A percentile compares a stretch with the other conserved stretches of the same genome.
phyloP scores from a whole-genome alignment of 2,113 vertebrate genomes.

The Daphoenositta chrysoptera region DNA sequence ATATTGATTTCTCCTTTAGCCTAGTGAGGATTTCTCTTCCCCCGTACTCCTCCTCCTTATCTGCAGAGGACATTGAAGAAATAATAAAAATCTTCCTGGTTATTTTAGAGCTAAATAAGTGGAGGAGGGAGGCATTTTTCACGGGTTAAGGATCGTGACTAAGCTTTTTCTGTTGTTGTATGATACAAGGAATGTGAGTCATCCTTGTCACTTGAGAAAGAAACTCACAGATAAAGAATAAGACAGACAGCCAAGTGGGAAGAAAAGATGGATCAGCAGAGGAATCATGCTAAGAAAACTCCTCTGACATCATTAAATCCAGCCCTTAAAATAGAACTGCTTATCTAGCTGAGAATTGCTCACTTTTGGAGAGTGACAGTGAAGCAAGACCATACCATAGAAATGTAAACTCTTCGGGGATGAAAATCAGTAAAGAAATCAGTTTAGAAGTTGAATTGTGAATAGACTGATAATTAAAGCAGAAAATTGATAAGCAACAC shows the following conservation, averaged over 20 bases:
- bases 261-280: slow-evolving; percentile 42
- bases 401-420: neutral
- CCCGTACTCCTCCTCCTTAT: neutral
- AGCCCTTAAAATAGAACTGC: slow-evolving; percentile 24
- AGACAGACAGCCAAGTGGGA: slow-evolving; percentile 9
- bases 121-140: slow-evolving; percentile 12
- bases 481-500: neutral
- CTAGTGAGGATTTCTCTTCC: neutral
- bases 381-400: neutral
- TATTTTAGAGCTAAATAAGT: slow-evolving; percentile 12
- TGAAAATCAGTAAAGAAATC: neutral
- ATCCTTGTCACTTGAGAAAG: slow-evolving; percentile 12
- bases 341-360: slow-evolving; percentile 3
- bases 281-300: slow-evolving; percentile 41
- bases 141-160: neutral
- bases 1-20: neutral
- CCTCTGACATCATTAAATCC: slow-evolving; percentile 12
- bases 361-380: neutral
- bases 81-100: slow-evolving; percentile 17
- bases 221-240: slow-evolving; percentile 7
- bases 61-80: neutral
- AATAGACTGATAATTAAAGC: neutral
- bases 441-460: neutral
- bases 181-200: slow-evolving; percentile 17
- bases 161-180: slow-evolving; percentile 24